These are phyloP conservation scores for Nothoprocta pentlandii DNA, from an alignment of 2,113 vertebrate species.

Conservation along the genomic window DNA sequence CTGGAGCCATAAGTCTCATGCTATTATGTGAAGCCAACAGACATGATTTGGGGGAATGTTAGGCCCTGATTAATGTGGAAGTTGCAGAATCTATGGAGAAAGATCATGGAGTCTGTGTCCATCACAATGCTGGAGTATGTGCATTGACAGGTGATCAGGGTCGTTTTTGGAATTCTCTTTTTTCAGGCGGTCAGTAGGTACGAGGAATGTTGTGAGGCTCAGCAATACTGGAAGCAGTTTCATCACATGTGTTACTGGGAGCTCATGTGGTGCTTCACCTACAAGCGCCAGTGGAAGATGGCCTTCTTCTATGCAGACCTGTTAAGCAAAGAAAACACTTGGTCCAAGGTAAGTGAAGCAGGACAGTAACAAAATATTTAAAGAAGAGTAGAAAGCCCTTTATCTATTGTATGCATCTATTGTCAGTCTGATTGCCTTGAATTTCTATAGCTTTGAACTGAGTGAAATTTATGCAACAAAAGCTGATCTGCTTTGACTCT, in stretches of 20 bases:
- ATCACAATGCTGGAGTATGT: not conserved
- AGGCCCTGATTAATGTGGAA: not conserved
- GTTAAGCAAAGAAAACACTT: slow-evolving; percentile 95
- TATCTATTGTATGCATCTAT: not conserved
- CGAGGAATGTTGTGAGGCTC: slow-evolving; percentile 94
- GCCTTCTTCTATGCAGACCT: slow-evolving; percentile 97
- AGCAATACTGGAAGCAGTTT: slow-evolving; percentile 98
- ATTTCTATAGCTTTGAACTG: not conserved
- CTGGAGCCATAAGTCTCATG: not conserved
- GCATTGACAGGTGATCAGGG: not conserved
- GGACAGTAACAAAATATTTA: not conserved
- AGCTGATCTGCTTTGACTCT: not conserved
- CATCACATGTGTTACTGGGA: slow-evolving; percentile 99
- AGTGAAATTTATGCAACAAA: not conserved
- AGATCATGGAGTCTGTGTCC: not conserved
- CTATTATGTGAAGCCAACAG: not conserved
- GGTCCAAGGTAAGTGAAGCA: slow-evolving; percentile 89
- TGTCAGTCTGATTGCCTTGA: not conserved
- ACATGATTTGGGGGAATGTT: not conserved
- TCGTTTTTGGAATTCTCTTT: slow-evolving; percentile 3
- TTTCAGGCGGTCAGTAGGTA: slow-evolving; percentile 90
- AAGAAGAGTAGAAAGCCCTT: not conserved
- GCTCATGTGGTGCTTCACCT: slow-evolving; percentile 99
- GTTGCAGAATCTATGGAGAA: not conserved
- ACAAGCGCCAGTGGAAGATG: slow-evolving; percentile 97